Conservation (phyloP, 2,888 invertebrate species). For the Ophion obscuratus region DNA sequence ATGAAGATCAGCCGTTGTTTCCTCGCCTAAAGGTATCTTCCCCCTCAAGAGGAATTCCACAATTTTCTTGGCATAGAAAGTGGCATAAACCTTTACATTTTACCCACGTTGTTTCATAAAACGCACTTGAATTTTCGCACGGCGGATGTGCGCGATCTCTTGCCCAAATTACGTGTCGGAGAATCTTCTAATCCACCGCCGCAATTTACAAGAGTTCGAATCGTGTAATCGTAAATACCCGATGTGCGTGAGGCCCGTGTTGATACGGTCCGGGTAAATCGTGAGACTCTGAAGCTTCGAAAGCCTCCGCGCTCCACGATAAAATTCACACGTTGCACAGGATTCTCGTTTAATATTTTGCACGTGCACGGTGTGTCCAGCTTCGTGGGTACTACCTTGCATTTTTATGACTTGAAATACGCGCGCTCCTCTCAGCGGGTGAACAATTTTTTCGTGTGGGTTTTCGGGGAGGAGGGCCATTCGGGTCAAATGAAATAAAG, state of each 20-base stretch:
- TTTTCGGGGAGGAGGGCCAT: conserved; percentile 31
- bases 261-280: conserved; percentile 4
- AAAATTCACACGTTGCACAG: conserved; percentile 26
- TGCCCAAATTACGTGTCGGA: conserved; percentile 11
- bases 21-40: no score
- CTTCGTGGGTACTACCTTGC: conserved; percentile 22
- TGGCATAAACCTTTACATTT: no score
- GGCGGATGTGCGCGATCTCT: background rate
- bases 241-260: conserved; percentile 7
- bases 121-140: background rate
- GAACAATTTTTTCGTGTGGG: conserved; percentile 28
- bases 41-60: no score
- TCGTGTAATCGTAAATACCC: conserved; percentile 13
- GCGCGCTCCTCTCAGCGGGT: conserved; percentile 31
- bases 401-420: conserved; percentile 46
- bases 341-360: conserved; percentile 16
- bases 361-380: background rate
- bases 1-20: no score
- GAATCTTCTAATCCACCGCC: background rate
- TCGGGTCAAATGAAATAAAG: conserved; percentile 36
- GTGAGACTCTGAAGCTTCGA: conserved; percentile 1
- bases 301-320: conserved; percentile 11
- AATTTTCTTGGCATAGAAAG: no score
- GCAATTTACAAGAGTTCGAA: conserved; percentile 18
- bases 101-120: no score